These are phyloP conservation scores for Phaedon cochleariae DNA, from an alignment of 2,888 invertebrate genomes.

Conservation along the genomic window DNA sequence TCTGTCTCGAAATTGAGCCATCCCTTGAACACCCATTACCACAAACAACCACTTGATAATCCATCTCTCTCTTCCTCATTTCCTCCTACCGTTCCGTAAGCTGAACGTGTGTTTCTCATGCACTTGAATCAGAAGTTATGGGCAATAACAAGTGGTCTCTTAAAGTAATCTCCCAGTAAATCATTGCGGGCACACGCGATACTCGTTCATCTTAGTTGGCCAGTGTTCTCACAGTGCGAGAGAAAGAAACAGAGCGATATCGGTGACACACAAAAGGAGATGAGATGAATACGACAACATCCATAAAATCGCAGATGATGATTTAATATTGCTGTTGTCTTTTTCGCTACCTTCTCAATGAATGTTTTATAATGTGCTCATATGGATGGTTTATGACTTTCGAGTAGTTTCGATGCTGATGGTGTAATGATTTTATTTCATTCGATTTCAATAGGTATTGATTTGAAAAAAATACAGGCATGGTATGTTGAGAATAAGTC, in stretches of 20 bases:
- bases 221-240: slow-evolving; percentile 29
- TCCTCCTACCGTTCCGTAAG: slow-evolving; percentile 31
- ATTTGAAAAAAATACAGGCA: too few species aligned
- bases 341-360: slow-evolving; percentile 59
- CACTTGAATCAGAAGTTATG: slow-evolving; percentile 63
- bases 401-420: background rate
- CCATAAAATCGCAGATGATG: slow-evolving; percentile 63
- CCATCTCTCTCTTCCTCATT: slow-evolving; percentile 26
- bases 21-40: slow-evolving; percentile 36
- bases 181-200: slow-evolving; percentile 59
- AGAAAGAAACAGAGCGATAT: slow-evolving; percentile 43
- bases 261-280: slow-evolving; percentile 51
- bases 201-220: slow-evolving; percentile 53
- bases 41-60: slow-evolving; percentile 28
- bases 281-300: slow-evolving; percentile 56
- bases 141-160: slow-evolving; percentile 64
- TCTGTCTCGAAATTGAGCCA: slow-evolving; percentile 46
- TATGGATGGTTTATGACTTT: slow-evolving; percentile 35
- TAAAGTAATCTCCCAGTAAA: slow-evolving; percentile 63
- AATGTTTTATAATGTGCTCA: slow-evolving; percentile 59
- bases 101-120: slow-evolving; percentile 54
- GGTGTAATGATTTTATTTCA: too few species aligned
- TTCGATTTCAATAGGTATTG: too few species aligned
- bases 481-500: too few species aligned
- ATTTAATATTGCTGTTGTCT: slow-evolving; percentile 61